Base-by-base conservation (phyloP, 2,888 invertebrate species). In the Dusona sp. region DNA sequence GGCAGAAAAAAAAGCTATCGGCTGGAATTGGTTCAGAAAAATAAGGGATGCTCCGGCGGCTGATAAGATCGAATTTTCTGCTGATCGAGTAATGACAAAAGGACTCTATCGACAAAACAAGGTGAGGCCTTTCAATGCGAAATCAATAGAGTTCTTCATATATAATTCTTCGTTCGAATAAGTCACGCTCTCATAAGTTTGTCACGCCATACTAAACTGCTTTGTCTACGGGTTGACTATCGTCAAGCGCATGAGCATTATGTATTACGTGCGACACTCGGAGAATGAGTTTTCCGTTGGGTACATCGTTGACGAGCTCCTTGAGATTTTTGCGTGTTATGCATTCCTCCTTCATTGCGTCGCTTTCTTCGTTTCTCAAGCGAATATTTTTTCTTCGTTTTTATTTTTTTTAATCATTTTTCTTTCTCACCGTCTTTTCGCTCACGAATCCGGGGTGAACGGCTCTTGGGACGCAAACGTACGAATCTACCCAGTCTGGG, bases 361-460 rank as follows among this genome's bases (percentile, higher is more conserved):
- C 75, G 36, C 57, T 77, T 42, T 65, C 65, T 36, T 64, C 57
- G 45, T 68, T 61, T 19, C 75, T 38, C 64, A 22, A 54, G 29
- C 42, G 29, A 57, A 11, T 45, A 38, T n/a, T 33, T 29, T 61
- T 36, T 61, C 25, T 48, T 64, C 72, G 16, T 70, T 72, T 72
- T 25, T 64, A 61, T 83, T 22, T 68, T 42, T 42, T 84, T 77
- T 61, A 54, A 65, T 81, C 73, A 64, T 81, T 74, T 67, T 25
- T 42, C 57, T 74, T 79, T 74, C 61, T 54, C 77, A 33, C 36
- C 38, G 68, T 77, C 83, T 73, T 38, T 45, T 61, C 48, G 25
- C 25, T 81, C 19, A 7, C 22, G 25, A 65, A 67, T 65, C 54
- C n/a, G 48, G 29, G 73, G 65, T 65, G 73, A 67, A 54, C 29